Base-by-base conservation (phyloP, 2,888 invertebrate genomes). In the Melanostoma mellinum region DNA sequence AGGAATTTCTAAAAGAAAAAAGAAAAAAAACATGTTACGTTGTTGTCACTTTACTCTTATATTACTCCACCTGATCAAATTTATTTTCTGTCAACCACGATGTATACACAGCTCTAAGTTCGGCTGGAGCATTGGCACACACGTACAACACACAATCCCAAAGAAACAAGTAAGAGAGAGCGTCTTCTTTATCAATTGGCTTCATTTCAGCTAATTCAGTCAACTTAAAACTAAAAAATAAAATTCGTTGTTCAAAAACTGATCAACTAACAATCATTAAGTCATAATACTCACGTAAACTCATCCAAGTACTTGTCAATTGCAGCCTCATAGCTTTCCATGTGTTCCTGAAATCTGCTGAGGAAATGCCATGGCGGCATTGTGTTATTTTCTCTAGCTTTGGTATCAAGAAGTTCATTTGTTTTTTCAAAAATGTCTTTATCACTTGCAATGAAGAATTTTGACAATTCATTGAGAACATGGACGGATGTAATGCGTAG, bases 81-180 rank as follows among this genome's bases (percentile, higher is more conserved):
- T 88, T 89, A 82, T 90, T 89, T 36, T 90, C 89, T 50, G 93
- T 93, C n/a, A 95, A 88, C 92, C 94, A 94, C 86, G 94, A 93
- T 5, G 94, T 94, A 89, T 96, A 96, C 86, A 95, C 94, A 86
- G 94, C 95, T 77, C 94, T 92, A 74, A 96, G 92, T 90, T 96
- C 95, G 3, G 94, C 93, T 33, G 94, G 92, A 9, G 96, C 94
- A 78, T 93, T 92, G 55, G 92, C 92, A 87, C 95, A 94, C 87
- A 95, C 93, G 65, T 92, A 90, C 81, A 96, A 91, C 53, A 95
- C 90, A 73, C 95, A 93, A 87, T 94, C 94, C 94, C 95, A 96
- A 56, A 95, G 90, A 80, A 97, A 92, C 87, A 97, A 91, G 91
- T 95, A 96, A 46, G 94, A 95, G 52, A 94, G 92, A 0, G 89